Evolutionary conservation across 2,113 vertebrate genomes (phyloP), one percentile per base, ranked within the genome.

Genomic region (Colistium nudipinnis): DNA sequence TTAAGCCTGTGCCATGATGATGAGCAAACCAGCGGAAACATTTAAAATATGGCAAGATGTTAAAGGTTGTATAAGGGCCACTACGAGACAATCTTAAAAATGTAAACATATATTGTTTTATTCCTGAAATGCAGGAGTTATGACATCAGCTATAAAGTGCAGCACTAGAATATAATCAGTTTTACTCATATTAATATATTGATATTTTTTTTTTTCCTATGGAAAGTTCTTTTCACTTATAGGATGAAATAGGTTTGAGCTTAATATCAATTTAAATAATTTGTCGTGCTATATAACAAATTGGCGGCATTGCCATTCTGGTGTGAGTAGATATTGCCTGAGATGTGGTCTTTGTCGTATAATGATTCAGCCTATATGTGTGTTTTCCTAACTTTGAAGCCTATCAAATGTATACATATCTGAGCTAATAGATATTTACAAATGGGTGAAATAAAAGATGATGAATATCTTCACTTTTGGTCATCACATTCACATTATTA

Each of bases 1-100:
- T 68, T 39, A 62, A 69, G 68, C 64, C 61, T 55, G 65, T 25
- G 65, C 22, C 24, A 7, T 6, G 6, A 11, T 62, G 60, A 43
- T 39, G 36, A 16, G 19, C 19, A 19, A 43, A 2, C 17, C n/a
- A 19, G 41, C 1, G 6, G 14, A 39, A 38, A 38, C 36, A 12
- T 5, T 14, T 16, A 35, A n/a, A n/a, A n/a, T n/a, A n/a, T n/a
- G 2, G n/a, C 20, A 13, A 24, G 35, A 16, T 48, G 5, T 22
- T 12, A 31, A 47, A 74, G 39, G 38, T 20, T 33, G 7, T 4
- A 54, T 19, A 12, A 64, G 45, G 7, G 71, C 52, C 56, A 51
- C 39, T 44, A 4, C 11, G 14, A 86, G 25, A 52, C 41, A 41
- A n/a, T 6, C 17, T 41, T 17, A 0, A 17, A 7, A 6, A n/a